A percentile compares a stretch with the other conserved stretches of the same genome.
phyloP scores from a whole-genome alignment of 2,888 invertebrate genomes.

The Brachylomia viminalis region DNA sequence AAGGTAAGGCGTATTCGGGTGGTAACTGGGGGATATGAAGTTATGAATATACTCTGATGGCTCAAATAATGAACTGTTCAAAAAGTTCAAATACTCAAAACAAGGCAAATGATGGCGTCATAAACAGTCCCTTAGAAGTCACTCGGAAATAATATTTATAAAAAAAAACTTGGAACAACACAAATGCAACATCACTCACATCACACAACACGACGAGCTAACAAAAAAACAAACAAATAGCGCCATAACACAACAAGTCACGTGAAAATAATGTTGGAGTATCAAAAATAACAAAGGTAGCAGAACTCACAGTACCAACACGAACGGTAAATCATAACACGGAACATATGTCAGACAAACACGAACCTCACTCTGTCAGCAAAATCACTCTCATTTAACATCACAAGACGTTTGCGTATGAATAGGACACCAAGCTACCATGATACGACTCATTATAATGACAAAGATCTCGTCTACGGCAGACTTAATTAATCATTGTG shows the following conservation, averaged over 20 bases:
- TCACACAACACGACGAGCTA: not conserved
- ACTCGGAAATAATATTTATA: not conserved
- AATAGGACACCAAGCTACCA: constrained; percentile 75
- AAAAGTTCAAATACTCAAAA: not conserved
- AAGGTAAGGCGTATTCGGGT: not conserved
- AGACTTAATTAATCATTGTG: constrained; percentile 89
- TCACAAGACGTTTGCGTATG: constrained; percentile 78
- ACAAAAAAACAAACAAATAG: constrained; percentile 16
- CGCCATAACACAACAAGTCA: constrained; percentile 34
- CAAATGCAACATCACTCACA: not conserved
- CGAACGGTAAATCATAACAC: constrained; percentile 57
- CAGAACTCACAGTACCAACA: constrained; percentile 29
- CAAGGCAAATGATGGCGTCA: not conserved
- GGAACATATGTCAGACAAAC: constrained; percentile 51
- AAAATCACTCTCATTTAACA: constrained; percentile 71
- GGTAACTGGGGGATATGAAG: not conserved
- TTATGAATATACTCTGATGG: not conserved
- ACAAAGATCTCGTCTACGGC: constrained; percentile 84
- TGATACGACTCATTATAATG: constrained; percentile 84
- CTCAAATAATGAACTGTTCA: not conserved
- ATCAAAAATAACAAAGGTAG: constrained; percentile 60
- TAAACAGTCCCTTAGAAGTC: not conserved
- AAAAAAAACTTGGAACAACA: not conserved
- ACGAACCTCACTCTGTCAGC: constrained; percentile 66
- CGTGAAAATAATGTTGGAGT: constrained; percentile 36